phyloP scores from a whole-genome alignment of 2,797 vertebrate species.

The Mycteria americana region DNA sequence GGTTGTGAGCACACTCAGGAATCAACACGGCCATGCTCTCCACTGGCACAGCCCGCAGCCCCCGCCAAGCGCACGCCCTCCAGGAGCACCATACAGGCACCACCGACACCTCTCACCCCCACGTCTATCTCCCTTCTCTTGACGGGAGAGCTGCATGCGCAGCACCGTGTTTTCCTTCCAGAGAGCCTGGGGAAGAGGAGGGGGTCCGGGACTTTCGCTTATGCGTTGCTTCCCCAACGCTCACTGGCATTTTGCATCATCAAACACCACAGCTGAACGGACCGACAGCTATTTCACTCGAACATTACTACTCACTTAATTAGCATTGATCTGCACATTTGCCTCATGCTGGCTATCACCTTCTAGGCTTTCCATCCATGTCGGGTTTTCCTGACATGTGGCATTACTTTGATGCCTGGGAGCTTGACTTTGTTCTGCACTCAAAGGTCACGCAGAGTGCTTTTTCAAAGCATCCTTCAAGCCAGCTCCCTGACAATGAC shows the following conservation, averaged over 20 bases:
- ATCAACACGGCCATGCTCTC: rapidly evolving
- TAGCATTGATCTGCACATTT: not conserved
- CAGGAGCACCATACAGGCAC: rapidly evolving
- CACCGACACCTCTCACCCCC: rapidly evolving
- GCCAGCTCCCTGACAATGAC: slow-evolving; percentile 32
- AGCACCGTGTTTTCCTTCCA: not conserved
- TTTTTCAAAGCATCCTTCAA: slow-evolving; percentile 17
- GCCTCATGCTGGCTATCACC: not conserved
- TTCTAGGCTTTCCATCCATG: not conserved
- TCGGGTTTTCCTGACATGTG: not conserved
- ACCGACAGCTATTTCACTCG: not conserved
- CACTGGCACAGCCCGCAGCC: rapidly evolving
- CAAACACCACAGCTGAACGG: rapidly evolving
- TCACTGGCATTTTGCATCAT: rapidly evolving
- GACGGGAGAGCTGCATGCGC: rapidly evolving
- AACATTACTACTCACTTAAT: not conserved
- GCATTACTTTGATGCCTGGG: not conserved
- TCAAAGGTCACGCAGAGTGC: not conserved
- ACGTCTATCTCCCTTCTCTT: rapidly evolving
- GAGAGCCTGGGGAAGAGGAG: not conserved
- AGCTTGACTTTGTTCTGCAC: not conserved
- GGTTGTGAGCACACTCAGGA: rapidly evolving
- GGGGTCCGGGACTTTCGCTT: not conserved
- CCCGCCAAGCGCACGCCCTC: rapidly evolving
- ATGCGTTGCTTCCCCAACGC: rapidly evolving